Conservation (phyloP, 2,113 vertebrate genomes). For the Pardalotus punctatus region DNA sequence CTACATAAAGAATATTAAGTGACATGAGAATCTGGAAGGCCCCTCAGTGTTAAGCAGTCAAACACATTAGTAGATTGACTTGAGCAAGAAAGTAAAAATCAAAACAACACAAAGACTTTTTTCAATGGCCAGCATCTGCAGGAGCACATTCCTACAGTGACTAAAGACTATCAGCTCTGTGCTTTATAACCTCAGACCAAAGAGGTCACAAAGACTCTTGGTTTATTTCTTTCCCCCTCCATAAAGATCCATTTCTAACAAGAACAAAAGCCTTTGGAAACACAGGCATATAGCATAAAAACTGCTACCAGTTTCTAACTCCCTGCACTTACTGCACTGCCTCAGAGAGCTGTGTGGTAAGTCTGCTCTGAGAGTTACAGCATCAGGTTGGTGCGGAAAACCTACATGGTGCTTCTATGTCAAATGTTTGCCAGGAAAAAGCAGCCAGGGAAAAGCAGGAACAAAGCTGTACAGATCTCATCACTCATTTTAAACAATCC, state of each 20-base stretch:
- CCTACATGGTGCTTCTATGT: not conserved
- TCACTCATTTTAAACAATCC: not conserved
- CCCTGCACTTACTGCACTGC: not conserved
- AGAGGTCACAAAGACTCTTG: not conserved
- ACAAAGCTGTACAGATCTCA: rapidly evolving
- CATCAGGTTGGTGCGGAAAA: not conserved
- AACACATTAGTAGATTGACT: not conserved
- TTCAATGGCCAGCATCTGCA: not conserved
- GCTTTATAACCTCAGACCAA: not conserved
- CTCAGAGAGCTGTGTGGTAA: not conserved
- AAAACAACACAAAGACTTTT: not conserved
- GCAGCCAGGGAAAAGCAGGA: not conserved
- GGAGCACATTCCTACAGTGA: not conserved
- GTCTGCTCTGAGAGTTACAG: not conserved
- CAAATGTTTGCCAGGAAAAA: not conserved
- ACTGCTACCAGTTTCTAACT: not conserved
- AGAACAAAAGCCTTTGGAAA: not conserved
- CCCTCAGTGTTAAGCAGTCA: not conserved
- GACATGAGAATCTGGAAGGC: not conserved
- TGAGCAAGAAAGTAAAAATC: not conserved
- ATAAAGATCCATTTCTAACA: not conserved
- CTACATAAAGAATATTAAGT: not conserved
- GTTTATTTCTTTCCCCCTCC: not conserved
- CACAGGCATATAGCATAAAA: not conserved
- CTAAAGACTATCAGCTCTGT: not conserved